Conservation (phyloP, 1,140 invertebrate genomes). For the Odontomachus brunneus region DNA sequence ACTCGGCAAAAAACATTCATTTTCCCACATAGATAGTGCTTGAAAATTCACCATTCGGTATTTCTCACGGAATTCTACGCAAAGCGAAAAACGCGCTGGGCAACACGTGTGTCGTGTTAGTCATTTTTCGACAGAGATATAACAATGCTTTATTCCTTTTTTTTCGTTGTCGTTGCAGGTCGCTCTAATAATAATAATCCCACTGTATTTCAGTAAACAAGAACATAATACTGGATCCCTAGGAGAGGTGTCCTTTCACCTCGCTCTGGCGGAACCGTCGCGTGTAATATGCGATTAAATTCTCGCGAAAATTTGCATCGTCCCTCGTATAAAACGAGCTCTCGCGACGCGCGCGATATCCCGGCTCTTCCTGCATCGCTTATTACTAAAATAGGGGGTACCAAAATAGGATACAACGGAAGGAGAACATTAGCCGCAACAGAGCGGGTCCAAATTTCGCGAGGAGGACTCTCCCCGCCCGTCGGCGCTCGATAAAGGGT, state of each 20-base stretch:
- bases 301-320: background rate
- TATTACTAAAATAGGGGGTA: background rate
- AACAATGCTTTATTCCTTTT: background rate
- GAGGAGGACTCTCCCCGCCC: background rate
- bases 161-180: background rate
- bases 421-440: background rate
- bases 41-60: background rate
- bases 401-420: background rate
- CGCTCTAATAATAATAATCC: background rate
- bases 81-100: background rate
- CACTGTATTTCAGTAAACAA: background rate
- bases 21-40: background rate
- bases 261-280: too few species aligned
- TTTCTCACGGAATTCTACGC: background rate
- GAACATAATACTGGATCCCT: background rate
- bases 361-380: background rate
- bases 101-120: background rate
- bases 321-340: background rate
- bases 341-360: too few species aligned
- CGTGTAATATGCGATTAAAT: background rate
- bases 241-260: background rate
- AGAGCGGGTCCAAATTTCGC: background rate
- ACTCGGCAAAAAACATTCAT: background rate
- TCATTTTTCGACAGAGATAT: slow-evolving; percentile 24
- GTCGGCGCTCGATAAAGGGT: slow-evolving; percentile 23